Evolutionary conservation across 2,797 vertebrate species (phyloP), one percentile per base, ranked within the genome.

Genomic region (Melanotaenia nigrans): DNA sequence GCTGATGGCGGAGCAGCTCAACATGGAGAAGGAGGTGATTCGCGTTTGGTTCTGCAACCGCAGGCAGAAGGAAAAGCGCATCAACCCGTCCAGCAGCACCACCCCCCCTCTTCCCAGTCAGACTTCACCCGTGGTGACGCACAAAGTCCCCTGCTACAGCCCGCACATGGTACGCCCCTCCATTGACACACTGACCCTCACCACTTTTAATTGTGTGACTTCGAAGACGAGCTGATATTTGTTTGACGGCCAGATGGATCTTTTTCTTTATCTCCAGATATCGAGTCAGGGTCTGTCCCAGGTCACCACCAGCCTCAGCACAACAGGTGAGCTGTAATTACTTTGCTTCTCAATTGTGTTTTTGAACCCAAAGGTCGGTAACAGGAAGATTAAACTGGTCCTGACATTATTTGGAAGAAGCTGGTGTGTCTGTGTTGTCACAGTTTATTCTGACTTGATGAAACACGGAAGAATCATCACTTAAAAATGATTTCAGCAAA

Each of bases 41-140:
- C 96, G 96, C 1, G 96, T 97, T 76, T 97, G 96, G 96, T 97
- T 97, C 93, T 97, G 96, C 90, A 97, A 97, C 95, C 95, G 96
- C 55, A 91, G 96, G 79, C 96, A 97, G 93, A 97, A 97, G 86
- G 96, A 97, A 89, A 97, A 97, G 61, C 95, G 96, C 83, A 97
- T 97, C 89, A 95, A 97, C 90, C 96, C 96, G 13, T 95, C 95
- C 70, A 90, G 86, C 90, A 97, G 96, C 72, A 93, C 94, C 77
- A 95, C 95, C 57, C 95, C 95, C 30, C 95, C 96, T 63, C 91
- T 96, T 89, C 94, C 96, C 86, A 94, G 90, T 89, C 96, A 96
- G 51, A 90, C 91, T 56, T 88, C 92, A 0, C 87, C 91, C 22
- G 71, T 81, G 36, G 80, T 87, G 76, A 84, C 86, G 80, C 94